Evolutionary conservation across 2,113 vertebrate genomes (phyloP), one percentile per base, ranked within the genome.

Genomic region (Hippocampus abdominalis): DNA sequence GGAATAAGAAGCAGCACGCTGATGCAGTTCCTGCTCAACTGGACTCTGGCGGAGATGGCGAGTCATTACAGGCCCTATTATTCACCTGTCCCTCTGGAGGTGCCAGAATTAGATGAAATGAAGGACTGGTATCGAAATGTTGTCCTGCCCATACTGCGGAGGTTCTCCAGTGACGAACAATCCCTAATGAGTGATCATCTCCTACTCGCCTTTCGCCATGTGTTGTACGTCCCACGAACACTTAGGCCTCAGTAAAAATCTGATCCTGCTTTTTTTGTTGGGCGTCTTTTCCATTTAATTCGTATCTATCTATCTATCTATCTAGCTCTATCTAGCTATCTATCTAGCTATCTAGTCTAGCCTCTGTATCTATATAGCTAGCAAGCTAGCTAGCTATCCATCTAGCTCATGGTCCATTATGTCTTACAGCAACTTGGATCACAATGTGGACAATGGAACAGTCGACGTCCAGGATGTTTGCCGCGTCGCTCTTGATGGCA

Each of bases 1-100:
- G 63, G 86, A 29, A 83, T 92, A 25, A 84, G 42, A 29, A 86
- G 86, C 69, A 69, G 82, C 72, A 90, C 83, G 20, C 54, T 93
- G 68, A 73, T 89, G 0, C 90, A 93, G 83, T 82, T 89, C 44
- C 48, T 92, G 76, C 67, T 93, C 25, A 92, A 91, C 85, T 91
- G 85, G 83, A 91, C 89, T 3, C 82, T 93, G 42, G 78, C 89
- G 0, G 89, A 92, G 70, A 68, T 93, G 61, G 91, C 91, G 0
- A 74, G 75, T 25, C 46, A 74, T 1, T 93, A 86, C 79, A 78
- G 59, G 9, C 71, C 79, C 4, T 70, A 68, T 1, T 3, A n/a
- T 20, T 7, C 21, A 0, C 39, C 49, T 1, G 18, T 1, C 0
- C 49, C 10, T 9, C 75, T 75, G 3, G 44, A 75, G 20, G 21